Evolutionary conservation across 2,797 vertebrate species (phyloP), one percentile per base, ranked within the genome.

Genomic region (Sebastiscus albofasciatus): DNA sequence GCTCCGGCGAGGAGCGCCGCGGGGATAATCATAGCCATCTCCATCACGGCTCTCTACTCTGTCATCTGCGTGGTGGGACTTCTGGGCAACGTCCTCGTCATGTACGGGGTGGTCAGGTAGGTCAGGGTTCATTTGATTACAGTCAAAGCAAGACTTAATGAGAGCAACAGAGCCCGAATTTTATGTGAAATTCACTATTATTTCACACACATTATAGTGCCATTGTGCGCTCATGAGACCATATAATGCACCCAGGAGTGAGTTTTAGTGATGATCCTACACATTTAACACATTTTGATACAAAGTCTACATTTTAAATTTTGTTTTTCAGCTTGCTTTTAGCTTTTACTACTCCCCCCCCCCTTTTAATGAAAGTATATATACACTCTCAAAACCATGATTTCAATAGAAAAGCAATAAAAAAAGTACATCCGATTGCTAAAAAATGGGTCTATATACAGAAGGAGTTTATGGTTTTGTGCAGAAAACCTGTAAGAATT

Each of bases 21-120:
- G 3, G 85, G 77, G 0, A 81, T 94, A 1, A 88, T 96, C 75
- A 95, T 97, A 72, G 97, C 97, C 62, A 91, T 97, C 69, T 96
- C 96, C 88, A 97, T 97, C 95, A 97, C 97, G 2, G 96, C 96
- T 5, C 96, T 97, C 29, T 98, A 98, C 92, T 96, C 97, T 0
- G 96, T 96, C 5, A 97, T 98, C 60, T 98, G 97, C 80, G 96
- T 97, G 70, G 96, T 98, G 90, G 97, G 97, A 85, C 96, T 98
- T 6, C 91, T 98, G 88, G 97, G 97, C 72, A 98, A 98, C 90
- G 27, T 97, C 56, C 95, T 97, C 31, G 97, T 97, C 77, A 97
- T 97, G 97, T 97, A 97, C 68, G 97, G 97, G 83, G 97, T 97
- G 76, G 95, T 98, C 84, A 96, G 64, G 49, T 54, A 54, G 49